A percentile compares a stretch with the other conserved stretches of the same genome.
These are phyloP conservation scores for Tauraco hartlaubi DNA, from an alignment of 2,797 vertebrate genomes.

Conservation along the genomic window DNA sequence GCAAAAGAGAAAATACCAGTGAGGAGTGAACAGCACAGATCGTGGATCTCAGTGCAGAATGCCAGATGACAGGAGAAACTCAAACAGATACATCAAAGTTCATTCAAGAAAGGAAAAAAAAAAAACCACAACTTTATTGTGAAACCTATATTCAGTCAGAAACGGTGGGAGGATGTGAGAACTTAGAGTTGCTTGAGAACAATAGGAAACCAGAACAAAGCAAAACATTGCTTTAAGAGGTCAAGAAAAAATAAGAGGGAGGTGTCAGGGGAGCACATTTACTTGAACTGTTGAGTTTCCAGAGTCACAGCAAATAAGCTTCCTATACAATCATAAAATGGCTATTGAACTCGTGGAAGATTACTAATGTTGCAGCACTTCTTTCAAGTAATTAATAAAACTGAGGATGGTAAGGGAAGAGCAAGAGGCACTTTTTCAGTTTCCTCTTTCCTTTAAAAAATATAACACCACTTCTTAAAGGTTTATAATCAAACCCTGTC, in stretches of 20 bases:
- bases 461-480: background rate
- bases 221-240: background rate
- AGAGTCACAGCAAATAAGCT: background rate
- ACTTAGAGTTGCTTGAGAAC: background rate
- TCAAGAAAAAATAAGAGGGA: background rate
- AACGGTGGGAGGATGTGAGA: background rate
- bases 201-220: constrained; percentile 3
- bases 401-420: background rate
- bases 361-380: background rate
- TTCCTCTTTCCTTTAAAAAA: background rate
- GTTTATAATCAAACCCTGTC: background rate
- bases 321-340: background rate
- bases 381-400: background rate
- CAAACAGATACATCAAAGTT: background rate
- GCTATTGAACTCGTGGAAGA: background rate
- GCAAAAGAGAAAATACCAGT: background rate
- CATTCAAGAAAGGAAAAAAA: background rate
- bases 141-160: constrained; percentile 13
- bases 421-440: background rate
- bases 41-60: background rate
- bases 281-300: background rate
- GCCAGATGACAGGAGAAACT: constrained; percentile 14
- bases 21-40: background rate
- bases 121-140: background rate
- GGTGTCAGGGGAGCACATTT: background rate